Conservation (phyloP, 2,888 invertebrate species). For the Willowsia nigromaculata region DNA sequence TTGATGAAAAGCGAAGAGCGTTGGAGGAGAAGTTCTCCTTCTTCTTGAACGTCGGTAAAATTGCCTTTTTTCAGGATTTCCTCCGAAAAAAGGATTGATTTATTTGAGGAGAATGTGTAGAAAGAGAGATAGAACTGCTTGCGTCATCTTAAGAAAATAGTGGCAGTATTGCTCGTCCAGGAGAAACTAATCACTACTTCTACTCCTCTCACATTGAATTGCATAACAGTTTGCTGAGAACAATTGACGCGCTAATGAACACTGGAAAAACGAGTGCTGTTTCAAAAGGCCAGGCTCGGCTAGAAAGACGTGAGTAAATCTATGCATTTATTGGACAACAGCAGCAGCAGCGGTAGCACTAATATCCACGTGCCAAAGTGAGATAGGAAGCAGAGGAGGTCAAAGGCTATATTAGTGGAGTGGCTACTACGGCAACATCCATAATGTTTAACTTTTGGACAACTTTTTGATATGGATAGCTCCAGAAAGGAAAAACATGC, state of each 20-base stretch:
- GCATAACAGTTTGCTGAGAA: constrained; percentile 24
- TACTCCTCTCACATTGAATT: constrained; percentile 6
- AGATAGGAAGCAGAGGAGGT: constrained; percentile 35
- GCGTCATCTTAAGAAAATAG: constrained; percentile 18
- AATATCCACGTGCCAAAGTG: constrained; percentile 59
- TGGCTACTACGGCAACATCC: neutral
- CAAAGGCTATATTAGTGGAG: constrained; percentile 27
- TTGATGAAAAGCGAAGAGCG: constrained; percentile 15
- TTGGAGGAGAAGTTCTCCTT: neutral
- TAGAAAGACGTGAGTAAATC: neutral
- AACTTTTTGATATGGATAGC: constrained; percentile 48
- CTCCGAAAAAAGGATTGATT: neutral
- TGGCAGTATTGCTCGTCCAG: neutral
- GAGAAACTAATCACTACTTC: neutral
- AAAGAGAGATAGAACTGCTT: constrained; percentile 10
- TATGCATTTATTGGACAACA: constrained; percentile 3
- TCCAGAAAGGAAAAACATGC: constrained; percentile 37
- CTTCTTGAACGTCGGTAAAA: neutral
- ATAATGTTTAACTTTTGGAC: constrained; percentile 38
- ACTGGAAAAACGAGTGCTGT: constrained; percentile 14
- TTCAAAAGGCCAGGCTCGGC: neutral
- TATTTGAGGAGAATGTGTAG: constrained; percentile 17
- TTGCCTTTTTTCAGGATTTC: constrained; percentile 19
- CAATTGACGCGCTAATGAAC: constrained; percentile 49
- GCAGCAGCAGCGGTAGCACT: neutral